Conservation (phyloP, 2,888 invertebrate genomes). For the Calephelis perditalis region DNA sequence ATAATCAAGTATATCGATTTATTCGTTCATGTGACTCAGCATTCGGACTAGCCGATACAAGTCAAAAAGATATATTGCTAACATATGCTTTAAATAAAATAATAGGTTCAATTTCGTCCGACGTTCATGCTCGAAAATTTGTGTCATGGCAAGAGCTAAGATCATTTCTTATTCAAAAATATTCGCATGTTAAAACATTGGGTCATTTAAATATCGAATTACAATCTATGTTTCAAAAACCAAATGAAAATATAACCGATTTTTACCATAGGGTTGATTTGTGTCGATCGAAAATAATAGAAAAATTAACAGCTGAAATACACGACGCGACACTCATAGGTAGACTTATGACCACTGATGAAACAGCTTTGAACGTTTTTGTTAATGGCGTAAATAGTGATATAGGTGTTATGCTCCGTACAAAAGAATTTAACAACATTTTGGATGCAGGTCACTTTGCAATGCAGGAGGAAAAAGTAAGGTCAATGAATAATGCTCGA, state of each 20-base stretch:
- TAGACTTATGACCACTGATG: slow-evolving; percentile 27
- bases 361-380: slow-evolving; percentile 33
- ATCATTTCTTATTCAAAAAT: slow-evolving; percentile 31
- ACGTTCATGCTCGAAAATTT: slow-evolving; percentile 23
- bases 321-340: slow-evolving; percentile 25
- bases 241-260: slow-evolving; percentile 31
- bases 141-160: slow-evolving; percentile 23
- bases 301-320: slow-evolving; percentile 32
- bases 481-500: slow-evolving; percentile 23
- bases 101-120: slow-evolving; percentile 20
- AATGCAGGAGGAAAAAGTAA: slow-evolving; percentile 26
- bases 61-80: slow-evolving; percentile 17
- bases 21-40: slow-evolving; percentile 25
- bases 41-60: slow-evolving; percentile 15
- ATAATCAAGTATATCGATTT: slow-evolving; percentile 23
- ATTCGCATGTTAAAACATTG: slow-evolving; percentile 32
- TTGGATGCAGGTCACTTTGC: slow-evolving; percentile 24
- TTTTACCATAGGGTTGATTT: slow-evolving; percentile 33
- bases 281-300: slow-evolving; percentile 32
- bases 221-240: slow-evolving; percentile 35
- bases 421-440: slow-evolving; percentile 25
- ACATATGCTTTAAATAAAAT: slow-evolving; percentile 22
- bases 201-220: slow-evolving; percentile 32
- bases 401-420: slow-evolving; percentile 33
- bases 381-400: slow-evolving; percentile 33